phyloP scores from a whole-genome alignment of 2,113 vertebrate genomes.

The Hassar affinis region DNA sequence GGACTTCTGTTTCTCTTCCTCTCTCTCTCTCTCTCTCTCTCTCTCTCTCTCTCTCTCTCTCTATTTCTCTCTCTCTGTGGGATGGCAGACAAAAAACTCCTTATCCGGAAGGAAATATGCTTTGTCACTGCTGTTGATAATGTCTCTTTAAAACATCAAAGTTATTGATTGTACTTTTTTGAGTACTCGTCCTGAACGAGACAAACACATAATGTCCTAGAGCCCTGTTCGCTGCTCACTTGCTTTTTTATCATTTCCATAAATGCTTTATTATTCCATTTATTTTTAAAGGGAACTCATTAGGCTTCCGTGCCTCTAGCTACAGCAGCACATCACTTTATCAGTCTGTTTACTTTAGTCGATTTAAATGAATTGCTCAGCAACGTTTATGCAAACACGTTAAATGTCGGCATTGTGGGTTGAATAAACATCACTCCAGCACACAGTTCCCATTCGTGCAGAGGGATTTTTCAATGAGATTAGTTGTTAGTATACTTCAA shows the following conservation, averaged over 20 bases:
- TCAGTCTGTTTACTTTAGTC: background rate
- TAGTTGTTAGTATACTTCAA: background rate
- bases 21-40: background rate
- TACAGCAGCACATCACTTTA: background rate
- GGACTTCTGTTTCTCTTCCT: background rate
- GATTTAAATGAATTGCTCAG: slow-evolving; percentile 4
- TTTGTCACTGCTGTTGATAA: slow-evolving; percentile 18
- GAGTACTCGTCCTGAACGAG: background rate
- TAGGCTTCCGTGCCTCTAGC: background rate
- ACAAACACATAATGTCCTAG: background rate
- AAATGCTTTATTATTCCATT: slow-evolving; percentile 7
- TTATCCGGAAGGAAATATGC: background rate
- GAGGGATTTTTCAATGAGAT: background rate
- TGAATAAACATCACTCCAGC: background rate
- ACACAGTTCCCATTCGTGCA: background rate
- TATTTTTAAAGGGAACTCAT: background rate
- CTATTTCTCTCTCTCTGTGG: background rate
- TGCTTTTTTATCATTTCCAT: slow-evolving; percentile 1
- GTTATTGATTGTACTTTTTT: slow-evolving; percentile 28
- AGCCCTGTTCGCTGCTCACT: background rate
- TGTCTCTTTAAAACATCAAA: background rate
- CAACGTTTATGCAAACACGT: background rate
- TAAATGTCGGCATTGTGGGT: background rate
- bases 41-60: background rate
- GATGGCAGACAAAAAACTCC: background rate